Evolutionary conservation across 2,113 vertebrate species (phyloP).

Genomic region (Ibidorhyncha struthersii): DNA sequence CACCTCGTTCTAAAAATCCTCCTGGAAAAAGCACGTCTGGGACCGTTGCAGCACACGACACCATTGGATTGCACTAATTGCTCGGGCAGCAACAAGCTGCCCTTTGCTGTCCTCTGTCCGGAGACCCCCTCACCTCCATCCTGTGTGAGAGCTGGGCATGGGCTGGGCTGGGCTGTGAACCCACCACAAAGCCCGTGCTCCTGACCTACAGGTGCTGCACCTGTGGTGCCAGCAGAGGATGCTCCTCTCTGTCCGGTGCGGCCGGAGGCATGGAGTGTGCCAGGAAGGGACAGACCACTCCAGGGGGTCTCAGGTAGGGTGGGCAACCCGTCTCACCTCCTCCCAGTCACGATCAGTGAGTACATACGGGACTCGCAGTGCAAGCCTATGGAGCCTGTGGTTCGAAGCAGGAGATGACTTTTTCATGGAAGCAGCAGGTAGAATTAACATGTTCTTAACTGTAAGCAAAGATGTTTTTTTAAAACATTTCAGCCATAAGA

Average conservation of each 20-base stretch:
- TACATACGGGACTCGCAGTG: fast-evolving
- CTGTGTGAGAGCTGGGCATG: fast-evolving
- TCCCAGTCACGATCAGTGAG: fast-evolving
- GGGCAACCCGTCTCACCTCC: not conserved
- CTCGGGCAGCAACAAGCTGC: too few relatives aligned
- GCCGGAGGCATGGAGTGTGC: fast-evolving
- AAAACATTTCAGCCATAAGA: not conserved
- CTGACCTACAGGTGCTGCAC: too few relatives aligned
- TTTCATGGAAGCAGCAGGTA: not conserved
- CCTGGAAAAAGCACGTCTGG: not conserved
- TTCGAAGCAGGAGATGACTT: not conserved
- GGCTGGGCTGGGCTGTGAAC: not conserved
- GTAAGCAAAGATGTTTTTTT: not conserved
- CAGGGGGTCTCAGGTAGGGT: not conserved
- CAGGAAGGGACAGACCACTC: fast-evolving
- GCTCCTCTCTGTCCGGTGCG: not conserved
- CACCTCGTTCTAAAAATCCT: not conserved
- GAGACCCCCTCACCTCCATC: not conserved
- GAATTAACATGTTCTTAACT: not conserved
- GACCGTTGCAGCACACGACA: fast-evolving
- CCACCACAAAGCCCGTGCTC: not conserved
- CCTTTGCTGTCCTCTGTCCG: not conserved
- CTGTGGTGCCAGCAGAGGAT: not conserved
- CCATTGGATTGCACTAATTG: not conserved
- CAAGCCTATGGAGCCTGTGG: not conserved